These are phyloP conservation scores for Indri indri DNA, from an alignment of 2,113 vertebrate genomes.

Conservation along the genomic window DNA sequence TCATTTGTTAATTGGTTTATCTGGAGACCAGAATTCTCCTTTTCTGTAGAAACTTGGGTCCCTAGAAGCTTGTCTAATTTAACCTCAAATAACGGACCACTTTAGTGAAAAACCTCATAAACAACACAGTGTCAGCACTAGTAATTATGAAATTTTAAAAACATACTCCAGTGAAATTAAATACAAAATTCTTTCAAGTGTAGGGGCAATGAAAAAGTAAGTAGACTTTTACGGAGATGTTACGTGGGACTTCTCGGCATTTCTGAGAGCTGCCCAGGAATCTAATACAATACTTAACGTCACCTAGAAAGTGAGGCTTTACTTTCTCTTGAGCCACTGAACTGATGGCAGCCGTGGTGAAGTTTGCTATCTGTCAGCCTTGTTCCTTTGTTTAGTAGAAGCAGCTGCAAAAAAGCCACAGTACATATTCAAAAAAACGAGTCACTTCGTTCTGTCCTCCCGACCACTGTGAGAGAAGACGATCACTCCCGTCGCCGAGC, in stretches of 20 bases:
- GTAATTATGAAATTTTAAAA: background rate
- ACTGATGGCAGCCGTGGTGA: fast-evolving
- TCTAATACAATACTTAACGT: background rate
- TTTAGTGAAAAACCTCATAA: background rate
- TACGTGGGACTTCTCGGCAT: no score
- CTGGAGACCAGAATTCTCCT: background rate
- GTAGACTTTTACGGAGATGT: fast-evolving
- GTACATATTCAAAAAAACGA: fast-evolving
- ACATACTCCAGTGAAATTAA: background rate
- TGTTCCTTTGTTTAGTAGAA: background rate
- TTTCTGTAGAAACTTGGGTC: background rate
- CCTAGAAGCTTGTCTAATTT: background rate
- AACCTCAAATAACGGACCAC: background rate
- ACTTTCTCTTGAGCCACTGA: background rate
- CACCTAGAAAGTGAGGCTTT: background rate
- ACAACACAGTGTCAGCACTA: fast-evolving
- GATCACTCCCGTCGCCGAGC: fast-evolving
- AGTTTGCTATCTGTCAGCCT: background rate
- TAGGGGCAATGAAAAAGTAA: background rate
- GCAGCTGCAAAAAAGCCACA: background rate
- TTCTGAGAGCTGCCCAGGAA: background rate
- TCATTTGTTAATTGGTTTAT: background rate
- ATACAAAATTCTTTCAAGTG: background rate
- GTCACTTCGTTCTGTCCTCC: background rate
- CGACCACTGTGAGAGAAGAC: background rate